Evolutionary conservation across 2,888 invertebrate species (phyloP).

Genomic region (Aphodius granarius): DNA sequence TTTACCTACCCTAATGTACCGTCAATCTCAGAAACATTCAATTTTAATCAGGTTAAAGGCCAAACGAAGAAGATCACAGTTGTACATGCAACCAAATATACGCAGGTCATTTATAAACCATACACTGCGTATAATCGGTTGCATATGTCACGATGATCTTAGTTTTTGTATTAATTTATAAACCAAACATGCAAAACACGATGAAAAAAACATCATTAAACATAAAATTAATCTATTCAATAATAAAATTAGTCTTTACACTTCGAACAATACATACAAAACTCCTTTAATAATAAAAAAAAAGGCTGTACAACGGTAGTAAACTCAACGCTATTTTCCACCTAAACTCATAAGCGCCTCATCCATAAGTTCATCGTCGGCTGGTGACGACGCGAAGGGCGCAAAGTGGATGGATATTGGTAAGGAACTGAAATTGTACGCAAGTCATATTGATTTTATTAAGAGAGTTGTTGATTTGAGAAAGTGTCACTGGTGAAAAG

Average conservation of each 20-base stretch:
- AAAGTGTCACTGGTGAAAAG: slow-evolving; percentile 69
- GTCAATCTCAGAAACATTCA: too few relatives aligned
- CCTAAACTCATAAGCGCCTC: slow-evolving; percentile 80
- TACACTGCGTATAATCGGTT: too few relatives aligned
- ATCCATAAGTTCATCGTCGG: slow-evolving; percentile 90
- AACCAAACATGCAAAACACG: too few relatives aligned
- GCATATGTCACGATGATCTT: too few relatives aligned
- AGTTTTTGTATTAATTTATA: too few relatives aligned
- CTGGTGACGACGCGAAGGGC: slow-evolving; percentile 74
- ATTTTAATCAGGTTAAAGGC: too few relatives aligned
- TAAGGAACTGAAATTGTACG: slow-evolving; percentile 74
- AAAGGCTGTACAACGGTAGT: background rate
- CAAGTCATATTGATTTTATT: slow-evolving; percentile 83
- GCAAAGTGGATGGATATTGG: slow-evolving; percentile 68
- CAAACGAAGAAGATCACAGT: too few relatives aligned
- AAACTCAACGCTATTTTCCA: slow-evolving; percentile 57
- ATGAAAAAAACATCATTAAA: background rate
- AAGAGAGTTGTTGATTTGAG: slow-evolving; percentile 63
- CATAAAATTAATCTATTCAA: background rate
- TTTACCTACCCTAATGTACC: too few relatives aligned
- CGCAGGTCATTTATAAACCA: too few relatives aligned
- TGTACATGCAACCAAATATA: too few relatives aligned
- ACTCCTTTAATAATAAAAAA: background rate
- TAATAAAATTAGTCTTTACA: background rate
- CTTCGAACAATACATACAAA: background rate